Base-by-base conservation (phyloP, 2,113 vertebrate genomes). In the Ellobius talpinus region DNA sequence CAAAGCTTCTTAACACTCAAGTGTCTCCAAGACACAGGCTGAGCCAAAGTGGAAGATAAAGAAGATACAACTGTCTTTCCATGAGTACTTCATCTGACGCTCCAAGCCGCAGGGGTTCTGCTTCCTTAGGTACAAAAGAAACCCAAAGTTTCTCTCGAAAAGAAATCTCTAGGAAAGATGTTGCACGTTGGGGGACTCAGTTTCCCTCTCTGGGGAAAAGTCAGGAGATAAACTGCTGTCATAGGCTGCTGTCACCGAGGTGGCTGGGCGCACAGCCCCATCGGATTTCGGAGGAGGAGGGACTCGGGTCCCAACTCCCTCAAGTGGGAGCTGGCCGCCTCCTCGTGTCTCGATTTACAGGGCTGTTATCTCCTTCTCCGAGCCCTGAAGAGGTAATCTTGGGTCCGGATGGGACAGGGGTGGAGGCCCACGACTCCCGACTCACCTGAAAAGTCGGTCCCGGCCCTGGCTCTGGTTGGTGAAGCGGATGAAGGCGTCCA, bases 381-480 rank as follows among this genome's bases (percentile, higher is more conserved):
- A 3, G 24, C 31, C 47, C 47, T 16, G 74, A 3, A 24, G 31
- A 87, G 21, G 42, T 33, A 63, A 31, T 0, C 14, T 45, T 3
- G 72, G 11, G 70, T 13, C 13, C 7, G 0, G 16, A 16, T 0
- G 1, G 50, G 61, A 39, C 14, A 63, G 19, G 17, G 33, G 33
- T 7, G 50, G 68, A 33, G 21, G 39, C 36, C 61, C 4, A 21
- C 0, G 50, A 88, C 74, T 26, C 65, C 23, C 0, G 58, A 97
- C 98, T 98, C 96, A 99, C 99, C 99, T 99, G 97, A 99, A 99
- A 86, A 99, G 91, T 7, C 99, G 99, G 92, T 99, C 99, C 79
- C 99, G 99, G 94, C 99, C 99, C 96, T 99, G 99, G 66, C 98
- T 99, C 94, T 99, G 99, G 98, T 98, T 99, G 65, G 99, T 98